These are phyloP conservation scores for Subanguina moxae DNA, from an alignment of 1,140 invertebrate species.

Conservation along the genomic window DNA sequence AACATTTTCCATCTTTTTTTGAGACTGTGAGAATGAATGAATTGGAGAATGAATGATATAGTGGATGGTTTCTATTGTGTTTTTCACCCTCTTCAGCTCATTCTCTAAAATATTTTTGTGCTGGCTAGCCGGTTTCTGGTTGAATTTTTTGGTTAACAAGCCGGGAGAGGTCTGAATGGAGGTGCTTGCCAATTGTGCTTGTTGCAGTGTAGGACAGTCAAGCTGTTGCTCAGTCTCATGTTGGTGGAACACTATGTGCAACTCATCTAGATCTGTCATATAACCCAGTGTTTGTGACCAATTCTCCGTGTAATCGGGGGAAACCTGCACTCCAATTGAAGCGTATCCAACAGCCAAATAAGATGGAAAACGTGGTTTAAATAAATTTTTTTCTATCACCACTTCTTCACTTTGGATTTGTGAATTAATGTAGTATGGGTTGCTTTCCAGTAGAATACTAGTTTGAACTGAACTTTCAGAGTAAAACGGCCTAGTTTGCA, in stretches of 20 bases:
- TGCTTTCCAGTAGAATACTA: too few relatives aligned
- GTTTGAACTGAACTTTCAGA: too few relatives aligned
- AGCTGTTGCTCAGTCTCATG: not conserved
- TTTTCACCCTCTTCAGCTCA: not conserved
- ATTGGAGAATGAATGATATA: not conserved
- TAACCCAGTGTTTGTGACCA: not conserved
- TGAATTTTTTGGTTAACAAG: not conserved
- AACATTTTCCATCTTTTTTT: not conserved
- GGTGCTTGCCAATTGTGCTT: not conserved
- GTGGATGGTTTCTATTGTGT: not conserved
- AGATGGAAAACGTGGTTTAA: too few relatives aligned
- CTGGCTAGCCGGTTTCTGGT: not conserved
- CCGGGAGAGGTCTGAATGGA: not conserved
- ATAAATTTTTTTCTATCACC: too few relatives aligned
- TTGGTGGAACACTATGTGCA: not conserved
- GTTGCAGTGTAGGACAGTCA: not conserved
- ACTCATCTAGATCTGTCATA: not conserved
- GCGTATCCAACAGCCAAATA: too few relatives aligned
- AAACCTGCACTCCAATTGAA: too few relatives aligned
- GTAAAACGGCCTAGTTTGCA: too few relatives aligned
- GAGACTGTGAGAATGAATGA: too few relatives aligned
- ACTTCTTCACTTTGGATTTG: too few relatives aligned
- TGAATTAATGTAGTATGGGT: too few relatives aligned
- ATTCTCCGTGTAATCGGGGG: not conserved
- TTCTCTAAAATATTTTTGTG: not conserved